phyloP scores from a whole-genome alignment of 2,888 invertebrate genomes.

The Fragum sueziense region DNA sequence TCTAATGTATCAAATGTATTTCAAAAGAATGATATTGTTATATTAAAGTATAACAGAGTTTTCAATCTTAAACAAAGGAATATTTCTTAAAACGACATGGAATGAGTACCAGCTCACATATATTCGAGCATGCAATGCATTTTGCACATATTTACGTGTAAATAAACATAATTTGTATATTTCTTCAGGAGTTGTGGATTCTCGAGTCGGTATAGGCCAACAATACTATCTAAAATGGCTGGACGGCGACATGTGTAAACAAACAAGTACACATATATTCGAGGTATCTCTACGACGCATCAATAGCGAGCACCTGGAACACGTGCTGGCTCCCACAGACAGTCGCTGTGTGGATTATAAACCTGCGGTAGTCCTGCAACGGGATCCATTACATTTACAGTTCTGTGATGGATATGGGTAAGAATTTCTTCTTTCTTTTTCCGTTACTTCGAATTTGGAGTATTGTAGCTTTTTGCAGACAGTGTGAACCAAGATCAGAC shows the following conservation, averaged over 20 bases:
- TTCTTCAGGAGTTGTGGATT: constrained; percentile 72
- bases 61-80: too few relatives aligned
- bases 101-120: too few relatives aligned
- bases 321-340: constrained; percentile 42
- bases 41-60: too few relatives aligned
- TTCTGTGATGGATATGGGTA: constrained; percentile 44
- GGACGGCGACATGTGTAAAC: constrained; percentile 70
- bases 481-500: too few relatives aligned
- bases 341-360: constrained; percentile 24
- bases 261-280: constrained; percentile 76
- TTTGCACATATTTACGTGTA: too few relatives aligned
- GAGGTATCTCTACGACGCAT: constrained; percentile 59
- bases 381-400: constrained; percentile 30
- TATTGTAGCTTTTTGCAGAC: too few relatives aligned
- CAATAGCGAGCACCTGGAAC: constrained; percentile 25
- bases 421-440: background rate
- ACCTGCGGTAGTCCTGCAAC: constrained; percentile 45
- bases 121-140: too few relatives aligned
- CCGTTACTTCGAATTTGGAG: too few relatives aligned
- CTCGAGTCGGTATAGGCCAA: constrained; percentile 70
- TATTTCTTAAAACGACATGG: too few relatives aligned
- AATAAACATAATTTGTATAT: too few relatives aligned
- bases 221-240: constrained; percentile 76
- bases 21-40: too few relatives aligned
- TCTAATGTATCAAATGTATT: too few relatives aligned